Conservation (phyloP, 1,140 invertebrate genomes). For the Oscheius sp. region DNA sequence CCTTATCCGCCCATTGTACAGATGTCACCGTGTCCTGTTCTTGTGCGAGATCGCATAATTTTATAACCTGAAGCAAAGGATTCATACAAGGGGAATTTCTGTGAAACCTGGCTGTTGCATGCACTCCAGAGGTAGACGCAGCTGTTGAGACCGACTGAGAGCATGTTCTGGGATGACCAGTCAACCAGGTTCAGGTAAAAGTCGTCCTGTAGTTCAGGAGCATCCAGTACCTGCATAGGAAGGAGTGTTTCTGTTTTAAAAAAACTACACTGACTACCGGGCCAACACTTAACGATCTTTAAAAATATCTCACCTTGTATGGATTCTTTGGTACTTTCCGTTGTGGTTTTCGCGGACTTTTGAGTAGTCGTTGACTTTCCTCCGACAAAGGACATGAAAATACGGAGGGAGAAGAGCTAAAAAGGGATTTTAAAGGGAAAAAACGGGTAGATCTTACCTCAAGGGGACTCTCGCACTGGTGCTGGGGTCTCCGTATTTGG, state of each 20-base stretch:
- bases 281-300: slow-evolving; percentile 9
- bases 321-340: slow-evolving; percentile 60
- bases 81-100: not conserved
- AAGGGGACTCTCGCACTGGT: not conserved
- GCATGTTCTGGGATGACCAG: slow-evolving; percentile 97
- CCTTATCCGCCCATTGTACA: slow-evolving; percentile 96
- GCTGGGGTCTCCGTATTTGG: not conserved
- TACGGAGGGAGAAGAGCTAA: slow-evolving; percentile 36
- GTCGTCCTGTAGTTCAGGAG: slow-evolving; percentile 96
- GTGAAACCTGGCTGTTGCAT: slow-evolving; percentile 80
- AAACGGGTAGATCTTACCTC: not conserved
- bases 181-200: slow-evolving; percentile 98
- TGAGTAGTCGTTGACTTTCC: slow-evolving; percentile 55
- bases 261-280: too few species aligned
- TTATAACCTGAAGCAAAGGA: slow-evolving; percentile 70
- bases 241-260: too few species aligned
- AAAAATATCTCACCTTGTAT: slow-evolving; percentile 50
- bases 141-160: slow-evolving; percentile 94
- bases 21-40: slow-evolving; percentile 93
- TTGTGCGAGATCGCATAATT: slow-evolving; percentile 87
- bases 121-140: slow-evolving; percentile 99
- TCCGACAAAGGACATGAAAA: slow-evolving; percentile 56
- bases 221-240: slow-evolving; percentile 89
- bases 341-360: slow-evolving; percentile 57
- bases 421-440: slow-evolving; percentile 17